Evolutionary conservation across 2,113 vertebrate genomes (phyloP).

Genomic region (Murina feae): DNA sequence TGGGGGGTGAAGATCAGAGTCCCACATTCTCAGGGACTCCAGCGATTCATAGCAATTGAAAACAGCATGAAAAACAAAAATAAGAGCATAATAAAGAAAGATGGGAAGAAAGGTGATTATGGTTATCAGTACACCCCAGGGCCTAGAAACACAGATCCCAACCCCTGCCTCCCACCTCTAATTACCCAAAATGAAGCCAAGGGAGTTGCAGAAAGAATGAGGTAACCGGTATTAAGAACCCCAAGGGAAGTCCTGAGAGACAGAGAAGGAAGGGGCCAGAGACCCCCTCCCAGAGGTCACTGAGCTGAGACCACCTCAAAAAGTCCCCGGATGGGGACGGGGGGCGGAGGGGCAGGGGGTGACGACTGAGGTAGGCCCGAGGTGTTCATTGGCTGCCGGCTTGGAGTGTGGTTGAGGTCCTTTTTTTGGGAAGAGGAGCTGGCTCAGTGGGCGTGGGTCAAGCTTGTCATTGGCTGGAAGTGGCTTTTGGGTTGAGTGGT

Average conservation of each 20-base stretch:
- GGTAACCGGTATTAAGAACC: slow-evolving; percentile 47
- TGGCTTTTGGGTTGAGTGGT: background rate
- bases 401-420: slow-evolving; percentile 64
- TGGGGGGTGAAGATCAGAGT: background rate
- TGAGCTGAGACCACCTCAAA: slow-evolving; percentile 49
- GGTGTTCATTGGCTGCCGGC: slow-evolving; percentile 32
- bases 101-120: background rate
- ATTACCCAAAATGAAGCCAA: slow-evolving; percentile 31
- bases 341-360: background rate
- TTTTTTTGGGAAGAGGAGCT: background rate
- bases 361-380: slow-evolving; percentile 53
- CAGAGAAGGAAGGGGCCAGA: slow-evolving; percentile 8
- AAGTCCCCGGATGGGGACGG: background rate
- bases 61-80: background rate
- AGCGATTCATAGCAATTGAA: background rate
- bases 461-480: slow-evolving; percentile 7
- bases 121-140: background rate
- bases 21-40: background rate
- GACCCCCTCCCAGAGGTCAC: slow-evolving; percentile 60
- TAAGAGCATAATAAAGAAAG: background rate
- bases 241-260: slow-evolving; percentile 69
- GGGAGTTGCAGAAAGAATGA: slow-evolving; percentile 21
- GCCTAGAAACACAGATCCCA: slow-evolving; percentile 6
- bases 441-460: slow-evolving; percentile 48
- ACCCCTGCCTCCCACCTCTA: background rate